These are phyloP conservation scores for Callipepla squamata DNA, from an alignment of 2,113 vertebrate species.

Conservation along the genomic window DNA sequence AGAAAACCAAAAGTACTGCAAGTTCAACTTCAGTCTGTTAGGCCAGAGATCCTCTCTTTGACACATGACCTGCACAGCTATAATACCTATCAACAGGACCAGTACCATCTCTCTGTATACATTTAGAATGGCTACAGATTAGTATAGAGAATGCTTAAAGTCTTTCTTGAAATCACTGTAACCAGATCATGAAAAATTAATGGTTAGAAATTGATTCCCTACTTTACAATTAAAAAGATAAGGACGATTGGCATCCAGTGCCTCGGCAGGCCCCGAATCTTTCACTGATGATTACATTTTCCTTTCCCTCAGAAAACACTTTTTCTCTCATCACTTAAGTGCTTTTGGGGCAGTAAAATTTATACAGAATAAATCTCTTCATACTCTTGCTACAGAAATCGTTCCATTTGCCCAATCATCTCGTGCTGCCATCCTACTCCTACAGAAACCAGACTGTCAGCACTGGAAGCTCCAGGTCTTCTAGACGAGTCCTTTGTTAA, in stretches of 20 bases:
- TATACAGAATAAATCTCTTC: too few species aligned
- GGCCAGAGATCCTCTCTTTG: neutral
- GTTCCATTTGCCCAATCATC: too few species aligned
- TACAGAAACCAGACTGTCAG: neutral
- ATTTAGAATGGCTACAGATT: neutral
- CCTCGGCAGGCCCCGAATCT: neutral
- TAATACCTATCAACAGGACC: neutral
- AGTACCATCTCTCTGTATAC: neutral
- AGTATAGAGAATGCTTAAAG: neutral
- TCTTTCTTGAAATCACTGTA: neutral
- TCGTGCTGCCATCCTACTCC: neutral
- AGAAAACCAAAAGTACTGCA: neutral
- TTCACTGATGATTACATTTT: neutral
- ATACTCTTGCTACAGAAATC: neutral
- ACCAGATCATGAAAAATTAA: neutral
- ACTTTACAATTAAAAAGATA: rapidly evolving
- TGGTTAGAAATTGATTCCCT: neutral
- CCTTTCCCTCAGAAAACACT: neutral
- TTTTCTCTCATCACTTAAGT: neutral
- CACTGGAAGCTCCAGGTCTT: neutral
- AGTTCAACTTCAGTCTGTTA: neutral
- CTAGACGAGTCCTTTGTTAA: neutral
- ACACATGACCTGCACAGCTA: neutral
- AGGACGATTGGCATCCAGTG: neutral
- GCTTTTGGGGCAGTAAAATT: neutral